phyloP scores from a whole-genome alignment of 2,797 vertebrate species.

The Kryptopterus vitreolus region DNA sequence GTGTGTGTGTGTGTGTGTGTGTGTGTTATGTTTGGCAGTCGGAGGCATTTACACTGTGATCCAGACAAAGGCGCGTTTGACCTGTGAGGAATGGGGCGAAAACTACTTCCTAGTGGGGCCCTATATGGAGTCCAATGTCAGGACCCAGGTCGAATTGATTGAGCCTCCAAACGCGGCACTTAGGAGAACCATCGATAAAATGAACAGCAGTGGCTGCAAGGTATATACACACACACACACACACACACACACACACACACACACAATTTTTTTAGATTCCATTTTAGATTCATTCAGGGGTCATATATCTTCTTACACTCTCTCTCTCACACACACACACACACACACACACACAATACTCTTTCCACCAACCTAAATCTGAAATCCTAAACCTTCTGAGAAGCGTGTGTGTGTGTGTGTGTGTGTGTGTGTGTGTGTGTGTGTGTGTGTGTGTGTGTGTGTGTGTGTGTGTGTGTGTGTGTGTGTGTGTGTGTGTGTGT shows the following conservation, averaged over 20 bases:
- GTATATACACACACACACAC: constrained; percentile 63
- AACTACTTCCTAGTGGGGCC: constrained; percentile 94
- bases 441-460: not conserved
- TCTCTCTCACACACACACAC: not conserved
- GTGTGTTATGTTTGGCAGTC: constrained; percentile 69
- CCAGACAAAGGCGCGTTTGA: constrained; percentile 93
- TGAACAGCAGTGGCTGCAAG: constrained; percentile 94
- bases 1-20: constrained; percentile 8
- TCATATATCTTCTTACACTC: not conserved
- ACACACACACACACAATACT: not conserved
- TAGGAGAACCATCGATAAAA: constrained; percentile 85
- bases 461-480: not conserved
- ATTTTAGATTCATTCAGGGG: not conserved
- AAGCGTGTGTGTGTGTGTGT: not conserved
- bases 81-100: constrained; percentile 91
- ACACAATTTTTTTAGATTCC: not conserved
- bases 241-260: not conserved
- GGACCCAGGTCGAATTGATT: constrained; percentile 92
- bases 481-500: not conserved
- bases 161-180: constrained; percentile 82
- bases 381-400: constrained; percentile 51
- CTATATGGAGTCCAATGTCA: constrained; percentile 88
- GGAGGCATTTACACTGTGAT: constrained; percentile 96
- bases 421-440: not conserved
- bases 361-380: constrained; percentile 8